phyloP scores from a whole-genome alignment of 2,888 invertebrate species.

The Dryadula phaetusa region DNA sequence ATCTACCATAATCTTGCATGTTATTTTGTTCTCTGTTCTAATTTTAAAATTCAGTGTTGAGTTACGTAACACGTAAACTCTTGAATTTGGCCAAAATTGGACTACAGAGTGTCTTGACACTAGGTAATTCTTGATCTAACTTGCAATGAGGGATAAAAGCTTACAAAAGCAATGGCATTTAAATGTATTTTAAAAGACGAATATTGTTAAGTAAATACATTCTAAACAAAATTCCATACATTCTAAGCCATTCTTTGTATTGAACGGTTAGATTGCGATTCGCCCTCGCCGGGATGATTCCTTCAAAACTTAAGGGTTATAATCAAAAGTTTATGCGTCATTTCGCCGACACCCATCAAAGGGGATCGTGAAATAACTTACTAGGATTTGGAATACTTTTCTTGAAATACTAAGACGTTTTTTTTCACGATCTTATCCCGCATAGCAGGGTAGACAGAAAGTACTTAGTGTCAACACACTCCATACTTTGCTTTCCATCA shows the following conservation, averaged over 20 bases:
- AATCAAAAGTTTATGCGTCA: constrained; percentile 33
- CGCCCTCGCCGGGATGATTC: neutral
- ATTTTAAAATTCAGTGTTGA: no score
- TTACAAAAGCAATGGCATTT: neutral
- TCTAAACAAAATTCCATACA: constrained; percentile 13
- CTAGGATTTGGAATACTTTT: neutral
- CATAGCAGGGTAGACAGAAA: no score
- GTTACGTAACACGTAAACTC: no score
- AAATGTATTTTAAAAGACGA: neutral
- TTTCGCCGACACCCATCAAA: constrained; percentile 32
- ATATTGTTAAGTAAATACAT: neutral
- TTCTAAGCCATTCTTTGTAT: constrained; percentile 7
- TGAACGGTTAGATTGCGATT: constrained; percentile 3
- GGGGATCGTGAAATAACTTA: constrained; percentile 27
- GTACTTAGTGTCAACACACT: no score
- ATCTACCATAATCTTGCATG: no score
- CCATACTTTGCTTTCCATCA: no score
- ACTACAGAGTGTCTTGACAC: no score
- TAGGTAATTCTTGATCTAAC: no score
- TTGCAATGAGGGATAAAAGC: no score
- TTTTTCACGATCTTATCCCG: no score
- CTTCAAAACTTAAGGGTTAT: constrained; percentile 32
- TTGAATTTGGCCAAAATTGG: no score
- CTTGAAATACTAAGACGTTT: neutral
- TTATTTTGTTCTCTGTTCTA: no score